A percentile compares a stretch with the other conserved stretches of the same genome.
Evolutionary conservation across 2,113 vertebrate species (phyloP).

Genomic region (Elephantulus edwardii): DNA sequence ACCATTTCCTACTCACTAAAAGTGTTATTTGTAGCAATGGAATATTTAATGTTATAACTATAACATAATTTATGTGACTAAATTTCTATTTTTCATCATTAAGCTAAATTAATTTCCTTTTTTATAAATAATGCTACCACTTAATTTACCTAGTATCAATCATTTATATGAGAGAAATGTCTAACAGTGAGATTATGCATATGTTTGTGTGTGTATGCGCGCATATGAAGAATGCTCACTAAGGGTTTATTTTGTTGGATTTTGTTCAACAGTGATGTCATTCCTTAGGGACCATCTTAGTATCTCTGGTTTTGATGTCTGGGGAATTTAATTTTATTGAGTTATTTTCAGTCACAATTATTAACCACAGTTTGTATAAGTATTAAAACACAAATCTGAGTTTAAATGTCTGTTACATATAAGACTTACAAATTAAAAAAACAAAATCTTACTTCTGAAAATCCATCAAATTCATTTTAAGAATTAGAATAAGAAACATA

Average conservation of each 20-base stretch:
- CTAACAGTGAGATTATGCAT: not conserved
- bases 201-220: not conserved
- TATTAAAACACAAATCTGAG: slow-evolving; percentile 38
- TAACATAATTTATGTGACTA: slow-evolving; percentile 26
- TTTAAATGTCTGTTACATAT: slow-evolving; percentile 44
- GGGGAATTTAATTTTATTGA: not conserved
- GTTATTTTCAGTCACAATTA: not conserved
- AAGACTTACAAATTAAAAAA: slow-evolving; percentile 35
- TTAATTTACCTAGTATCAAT: not conserved
- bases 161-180: slow-evolving; percentile 18
- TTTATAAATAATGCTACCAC: not conserved
- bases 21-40: not conserved
- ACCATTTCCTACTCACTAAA: not conserved
- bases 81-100: slow-evolving; percentile 2
- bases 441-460: slow-evolving; percentile 56
- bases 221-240: not conserved
- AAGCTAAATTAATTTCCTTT: not conserved
- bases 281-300: not conserved
- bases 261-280: not conserved
- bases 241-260: not conserved
- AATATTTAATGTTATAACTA: slow-evolving; percentile 35
- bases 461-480: slow-evolving; percentile 69
- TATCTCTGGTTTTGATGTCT: slow-evolving; percentile 34
- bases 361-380: slow-evolving; percentile 52
- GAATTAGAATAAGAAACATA: slow-evolving; percentile 70